Evolutionary conservation across 2,113 vertebrate genomes (phyloP).

Genomic region (Pimephales promelas): DNA sequence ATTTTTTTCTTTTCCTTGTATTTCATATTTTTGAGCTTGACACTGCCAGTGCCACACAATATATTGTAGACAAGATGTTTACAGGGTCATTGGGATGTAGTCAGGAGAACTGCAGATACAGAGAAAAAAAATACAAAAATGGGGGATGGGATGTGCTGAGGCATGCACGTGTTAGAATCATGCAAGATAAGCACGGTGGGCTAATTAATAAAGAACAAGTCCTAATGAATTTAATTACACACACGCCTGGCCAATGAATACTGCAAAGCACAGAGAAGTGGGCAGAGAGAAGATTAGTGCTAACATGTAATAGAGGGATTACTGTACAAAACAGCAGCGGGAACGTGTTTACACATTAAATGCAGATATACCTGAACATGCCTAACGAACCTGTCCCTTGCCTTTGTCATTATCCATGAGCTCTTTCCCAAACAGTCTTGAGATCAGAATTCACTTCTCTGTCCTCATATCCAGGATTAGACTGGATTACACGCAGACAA

Average conservation of each 20-base stretch:
- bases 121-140: neutral
- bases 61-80: conserved; percentile 21
- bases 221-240: conserved; percentile 48
- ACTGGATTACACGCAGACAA: neutral
- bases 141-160: neutral
- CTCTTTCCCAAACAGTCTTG: conserved; percentile 9
- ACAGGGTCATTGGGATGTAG: conserved; percentile 12
- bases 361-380: neutral
- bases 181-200: conserved; percentile 31
- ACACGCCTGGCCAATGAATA: conserved; percentile 8
- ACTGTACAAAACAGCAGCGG: neutral
- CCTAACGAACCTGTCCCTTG: neutral
- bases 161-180: neutral
- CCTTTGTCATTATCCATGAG: conserved; percentile 50
- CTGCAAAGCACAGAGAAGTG: conserved; percentile 12
- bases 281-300: conserved; percentile 25
- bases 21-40: too few relatives aligned
- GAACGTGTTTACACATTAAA: neutral
- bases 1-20: too few relatives aligned
- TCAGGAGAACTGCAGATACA: neutral
- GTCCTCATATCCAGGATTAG: neutral
- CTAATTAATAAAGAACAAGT: conserved; percentile 43
- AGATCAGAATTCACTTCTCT: neutral
- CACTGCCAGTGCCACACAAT: too few relatives aligned
- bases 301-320: conserved; percentile 34